Conservation (phyloP, 2,113 vertebrate species). For the Mesitornis unicolor region DNA sequence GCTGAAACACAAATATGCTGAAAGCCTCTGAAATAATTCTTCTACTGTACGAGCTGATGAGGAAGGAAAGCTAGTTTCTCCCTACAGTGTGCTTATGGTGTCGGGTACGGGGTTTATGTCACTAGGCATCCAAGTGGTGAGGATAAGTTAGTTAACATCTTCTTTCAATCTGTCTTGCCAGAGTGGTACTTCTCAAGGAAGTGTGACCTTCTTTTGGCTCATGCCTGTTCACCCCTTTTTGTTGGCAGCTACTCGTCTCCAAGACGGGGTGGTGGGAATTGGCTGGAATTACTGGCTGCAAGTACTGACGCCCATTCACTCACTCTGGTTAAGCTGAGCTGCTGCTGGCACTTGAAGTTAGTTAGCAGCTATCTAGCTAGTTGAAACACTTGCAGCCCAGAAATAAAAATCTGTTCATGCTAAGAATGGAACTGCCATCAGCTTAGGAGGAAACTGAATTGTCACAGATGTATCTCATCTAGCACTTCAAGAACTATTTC, state of each 20-base stretch:
- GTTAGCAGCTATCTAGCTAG: constrained; percentile 38
- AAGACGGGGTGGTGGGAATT: neutral
- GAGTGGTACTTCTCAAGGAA: neutral
- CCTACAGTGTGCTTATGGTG: neutral
- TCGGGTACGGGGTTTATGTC: neutral
- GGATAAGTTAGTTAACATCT: neutral
- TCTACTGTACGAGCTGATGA: neutral
- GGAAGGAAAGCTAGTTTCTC: neutral
- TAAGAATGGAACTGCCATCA: constrained; percentile 31
- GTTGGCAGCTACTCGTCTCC: neutral
- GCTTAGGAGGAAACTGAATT: neutral
- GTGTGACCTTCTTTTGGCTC: neutral
- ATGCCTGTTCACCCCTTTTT: neutral
- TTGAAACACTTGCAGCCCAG: constrained; percentile 22
- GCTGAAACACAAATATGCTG: neutral
- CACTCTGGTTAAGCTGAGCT: constrained; percentile 19
- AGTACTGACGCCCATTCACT: neutral
- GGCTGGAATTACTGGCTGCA: constrained; percentile 27
- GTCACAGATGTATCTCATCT: neutral
- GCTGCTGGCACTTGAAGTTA: constrained; percentile 30
- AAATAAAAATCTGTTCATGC: constrained; percentile 48
- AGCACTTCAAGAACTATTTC: neutral
- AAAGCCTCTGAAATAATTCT: neutral
- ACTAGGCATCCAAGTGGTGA: neutral
- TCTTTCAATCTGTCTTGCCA: neutral